A percentile compares a stretch with the other conserved stretches of the same genome.
Conservation (phyloP, 2,888 invertebrate species). For the Timema cristinae region DNA sequence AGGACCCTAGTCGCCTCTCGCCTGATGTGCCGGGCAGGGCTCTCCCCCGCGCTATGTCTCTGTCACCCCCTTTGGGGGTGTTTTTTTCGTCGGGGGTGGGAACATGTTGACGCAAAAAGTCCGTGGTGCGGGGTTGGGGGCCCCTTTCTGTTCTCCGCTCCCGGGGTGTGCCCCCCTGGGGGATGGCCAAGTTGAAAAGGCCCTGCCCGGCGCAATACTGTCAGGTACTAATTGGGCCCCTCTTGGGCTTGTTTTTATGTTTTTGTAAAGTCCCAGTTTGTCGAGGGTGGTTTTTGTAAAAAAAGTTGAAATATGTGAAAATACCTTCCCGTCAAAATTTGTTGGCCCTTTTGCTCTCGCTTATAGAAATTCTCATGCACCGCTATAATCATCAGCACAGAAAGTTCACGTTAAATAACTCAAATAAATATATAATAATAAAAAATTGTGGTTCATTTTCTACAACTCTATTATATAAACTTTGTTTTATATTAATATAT, state of each 20-base stretch:
- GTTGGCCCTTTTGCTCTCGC: too few relatives aligned
- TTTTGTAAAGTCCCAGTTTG: neutral
- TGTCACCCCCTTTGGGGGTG: neutral
- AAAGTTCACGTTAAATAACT: too few relatives aligned
- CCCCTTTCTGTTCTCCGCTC: slow-evolving; percentile 42
- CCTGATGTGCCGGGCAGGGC: slow-evolving; percentile 25
- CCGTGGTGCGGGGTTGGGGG: slow-evolving; percentile 43
- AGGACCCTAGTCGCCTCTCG: slow-evolving; percentile 27
- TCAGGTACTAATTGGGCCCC: slow-evolving; percentile 16
- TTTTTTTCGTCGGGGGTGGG: slow-evolving; percentile 24
- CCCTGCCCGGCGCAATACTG: slow-evolving; percentile 19
- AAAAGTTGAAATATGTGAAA: neutral
- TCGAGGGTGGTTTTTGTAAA: neutral
- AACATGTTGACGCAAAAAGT: slow-evolving; percentile 21
- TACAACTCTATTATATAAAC: too few relatives aligned
- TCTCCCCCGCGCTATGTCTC: slow-evolving; percentile 24
- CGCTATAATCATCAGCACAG: too few relatives aligned
- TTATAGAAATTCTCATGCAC: too few relatives aligned
- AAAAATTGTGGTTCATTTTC: too few relatives aligned
- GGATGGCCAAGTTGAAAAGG: slow-evolving; percentile 39
- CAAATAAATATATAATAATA: too few relatives aligned
- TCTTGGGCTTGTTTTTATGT: neutral
- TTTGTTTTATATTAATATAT: too few relatives aligned
- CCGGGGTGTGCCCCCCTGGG: slow-evolving; percentile 45
- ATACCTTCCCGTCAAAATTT: too few relatives aligned